Evolutionary conservation across 2,888 invertebrate genomes (phyloP).

Genomic region (Mylabris sibirica): DNA sequence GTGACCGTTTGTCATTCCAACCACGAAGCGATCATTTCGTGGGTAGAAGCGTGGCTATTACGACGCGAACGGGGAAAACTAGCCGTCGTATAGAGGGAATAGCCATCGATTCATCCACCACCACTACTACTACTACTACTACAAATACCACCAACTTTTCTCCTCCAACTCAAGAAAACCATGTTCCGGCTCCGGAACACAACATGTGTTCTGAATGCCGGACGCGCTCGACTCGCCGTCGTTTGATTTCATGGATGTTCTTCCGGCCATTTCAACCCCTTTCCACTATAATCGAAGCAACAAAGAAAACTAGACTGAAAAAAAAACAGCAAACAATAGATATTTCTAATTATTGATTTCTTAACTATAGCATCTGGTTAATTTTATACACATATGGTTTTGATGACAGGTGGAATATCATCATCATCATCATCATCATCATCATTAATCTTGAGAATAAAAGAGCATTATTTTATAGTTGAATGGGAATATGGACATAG

Average conservation of each 20-base stretch:
- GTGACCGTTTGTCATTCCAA: constrained; percentile 56
- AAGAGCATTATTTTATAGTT: background rate
- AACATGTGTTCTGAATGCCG: constrained; percentile 56
- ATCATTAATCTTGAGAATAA: background rate
- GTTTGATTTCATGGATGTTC: constrained; percentile 49
- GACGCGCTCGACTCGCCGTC: constrained; percentile 47
- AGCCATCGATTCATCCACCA: constrained; percentile 43
- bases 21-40: constrained; percentile 58
- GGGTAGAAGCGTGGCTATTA: constrained; percentile 57
- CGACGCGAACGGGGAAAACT: constrained; percentile 42
- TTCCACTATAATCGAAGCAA: background rate
- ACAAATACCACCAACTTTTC: constrained; percentile 47
- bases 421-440: background rate
- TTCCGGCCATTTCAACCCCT: constrained; percentile 44
- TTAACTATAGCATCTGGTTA: background rate
- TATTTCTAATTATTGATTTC: background rate
- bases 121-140: constrained; percentile 32
- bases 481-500: constrained; percentile 51
- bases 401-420: background rate
- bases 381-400: constrained; percentile 1
- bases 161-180: constrained; percentile 22
- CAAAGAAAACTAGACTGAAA: background rate
- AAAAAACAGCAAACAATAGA: constrained; percentile 4
- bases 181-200: constrained; percentile 40
- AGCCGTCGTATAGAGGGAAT: constrained; percentile 23